These are phyloP conservation scores for Onychomys leucogaster DNA, from an alignment of 2,797 vertebrate genomes.

Conservation along the genomic window DNA sequence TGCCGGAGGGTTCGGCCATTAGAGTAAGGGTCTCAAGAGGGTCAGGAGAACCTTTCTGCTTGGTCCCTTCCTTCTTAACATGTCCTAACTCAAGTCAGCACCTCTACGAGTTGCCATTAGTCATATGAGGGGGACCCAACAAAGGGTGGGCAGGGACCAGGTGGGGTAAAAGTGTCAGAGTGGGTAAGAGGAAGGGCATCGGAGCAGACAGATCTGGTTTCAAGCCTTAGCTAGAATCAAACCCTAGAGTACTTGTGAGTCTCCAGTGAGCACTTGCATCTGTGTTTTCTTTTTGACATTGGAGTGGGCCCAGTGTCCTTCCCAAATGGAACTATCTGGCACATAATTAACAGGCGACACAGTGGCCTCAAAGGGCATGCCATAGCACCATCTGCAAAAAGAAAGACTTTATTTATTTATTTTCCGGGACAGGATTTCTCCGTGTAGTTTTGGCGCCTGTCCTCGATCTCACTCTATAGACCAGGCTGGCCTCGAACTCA, in stretches of 20 bases:
- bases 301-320: neutral
- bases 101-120: conserved; percentile 32
- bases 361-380: neutral
- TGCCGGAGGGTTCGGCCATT: neutral
- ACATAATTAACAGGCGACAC: neutral
- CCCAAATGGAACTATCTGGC: neutral
- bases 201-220: neutral
- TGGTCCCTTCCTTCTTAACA: neutral
- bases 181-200: conserved; percentile 10
- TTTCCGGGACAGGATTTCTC: too few relatives aligned
- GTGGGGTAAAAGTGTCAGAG: neutral
- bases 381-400: neutral
- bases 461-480: too few relatives aligned
- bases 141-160: neutral
- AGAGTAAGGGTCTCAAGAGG: neutral
- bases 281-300: conserved; percentile 21
- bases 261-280: neutral
- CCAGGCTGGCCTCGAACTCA: too few relatives aligned
- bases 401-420: neutral
- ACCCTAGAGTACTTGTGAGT: neutral
- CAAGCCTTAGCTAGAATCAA: conserved; percentile 20
- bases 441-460: too few relatives aligned
- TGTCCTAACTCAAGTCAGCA: neutral
- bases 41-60: conserved; percentile 1
- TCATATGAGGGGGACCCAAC: neutral